These are phyloP conservation scores for Julus scandinavius DNA, from an alignment of 2,888 invertebrate species.

Conservation along the genomic window DNA sequence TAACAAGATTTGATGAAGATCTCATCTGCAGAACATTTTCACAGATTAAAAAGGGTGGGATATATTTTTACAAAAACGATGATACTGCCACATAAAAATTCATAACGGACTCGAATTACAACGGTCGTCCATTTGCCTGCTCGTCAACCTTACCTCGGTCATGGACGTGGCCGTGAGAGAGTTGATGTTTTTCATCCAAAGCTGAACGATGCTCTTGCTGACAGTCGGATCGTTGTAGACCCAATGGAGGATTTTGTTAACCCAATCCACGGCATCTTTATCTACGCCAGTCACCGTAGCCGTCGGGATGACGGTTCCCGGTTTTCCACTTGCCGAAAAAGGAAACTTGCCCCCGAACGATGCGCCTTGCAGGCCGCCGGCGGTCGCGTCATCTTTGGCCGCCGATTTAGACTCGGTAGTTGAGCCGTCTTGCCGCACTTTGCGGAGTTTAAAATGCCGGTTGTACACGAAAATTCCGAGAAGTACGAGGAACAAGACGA, in stretches of 20 bases:
- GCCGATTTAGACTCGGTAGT: neutral
- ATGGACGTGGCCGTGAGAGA: conserved; percentile 6
- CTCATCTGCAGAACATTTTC: too few species aligned
- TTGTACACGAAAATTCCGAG: conserved; percentile 52
- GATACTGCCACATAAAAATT: too few species aligned
- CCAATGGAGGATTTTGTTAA: conserved; percentile 49
- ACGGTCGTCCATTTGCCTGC: neutral
- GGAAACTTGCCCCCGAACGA: neutral
- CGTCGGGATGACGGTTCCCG: neutral
- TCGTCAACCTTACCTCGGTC: conserved; percentile 50
- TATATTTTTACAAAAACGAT: too few species aligned
- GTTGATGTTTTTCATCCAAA: conserved; percentile 51
- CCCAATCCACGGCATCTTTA: conserved; percentile 55
- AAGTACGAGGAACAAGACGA: conserved; percentile 49
- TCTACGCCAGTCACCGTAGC: conserved; percentile 49
- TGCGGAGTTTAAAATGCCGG: conserved; percentile 50
- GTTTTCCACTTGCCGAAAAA: neutral
- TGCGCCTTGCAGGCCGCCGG: neutral
- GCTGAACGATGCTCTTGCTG: neutral
- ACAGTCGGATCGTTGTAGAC: conserved; percentile 49
- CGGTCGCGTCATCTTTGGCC: neutral
- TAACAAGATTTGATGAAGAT: too few species aligned
- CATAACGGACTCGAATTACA: too few species aligned
- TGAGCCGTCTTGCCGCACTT: neutral
- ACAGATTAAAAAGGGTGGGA: too few species aligned